Evolutionary conservation across 1,140 invertebrate genomes (phyloP).

Genomic region (Drosophila eugracilis): DNA sequence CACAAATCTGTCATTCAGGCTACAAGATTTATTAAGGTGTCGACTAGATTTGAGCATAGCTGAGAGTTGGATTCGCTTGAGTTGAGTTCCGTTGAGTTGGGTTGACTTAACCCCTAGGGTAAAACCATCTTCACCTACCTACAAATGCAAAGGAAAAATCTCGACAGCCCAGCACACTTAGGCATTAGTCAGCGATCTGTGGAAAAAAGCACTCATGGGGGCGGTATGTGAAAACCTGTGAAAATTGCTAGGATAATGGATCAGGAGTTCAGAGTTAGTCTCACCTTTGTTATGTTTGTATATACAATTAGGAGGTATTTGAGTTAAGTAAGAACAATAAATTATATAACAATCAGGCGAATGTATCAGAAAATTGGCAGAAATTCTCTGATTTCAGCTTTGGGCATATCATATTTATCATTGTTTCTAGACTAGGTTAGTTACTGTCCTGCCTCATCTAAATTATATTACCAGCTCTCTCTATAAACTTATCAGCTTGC

Average conservation of each 20-base stretch:
- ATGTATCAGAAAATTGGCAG: too few relatives aligned
- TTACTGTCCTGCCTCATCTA: background rate
- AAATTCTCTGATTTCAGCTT: too few relatives aligned
- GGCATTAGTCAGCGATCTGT: constrained; percentile 42
- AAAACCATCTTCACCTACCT: background rate
- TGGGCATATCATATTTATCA: too few relatives aligned
- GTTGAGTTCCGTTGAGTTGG: constrained; percentile 36
- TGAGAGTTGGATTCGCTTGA: constrained; percentile 17
- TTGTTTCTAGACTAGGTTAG: background rate
- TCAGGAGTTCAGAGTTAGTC: background rate
- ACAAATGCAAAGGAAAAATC: too few relatives aligned
- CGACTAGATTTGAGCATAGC: constrained; percentile 21
- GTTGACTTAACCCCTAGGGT: constrained; percentile 32
- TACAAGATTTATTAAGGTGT: constrained; percentile 65
- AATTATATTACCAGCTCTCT: background rate
- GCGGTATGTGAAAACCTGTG: background rate
- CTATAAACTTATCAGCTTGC: background rate
- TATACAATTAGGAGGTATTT: background rate
- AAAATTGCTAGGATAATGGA: background rate
- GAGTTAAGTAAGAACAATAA: background rate
- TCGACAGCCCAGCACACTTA: background rate
- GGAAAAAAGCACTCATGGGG: background rate
- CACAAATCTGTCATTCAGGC: constrained; percentile 66
- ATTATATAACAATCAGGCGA: background rate
- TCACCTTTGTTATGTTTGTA: background rate